Evolutionary conservation across 2,797 vertebrate species (phyloP), one percentile per base, ranked within the genome.

Genomic region (Ambastaia sidthimunki): DNA sequence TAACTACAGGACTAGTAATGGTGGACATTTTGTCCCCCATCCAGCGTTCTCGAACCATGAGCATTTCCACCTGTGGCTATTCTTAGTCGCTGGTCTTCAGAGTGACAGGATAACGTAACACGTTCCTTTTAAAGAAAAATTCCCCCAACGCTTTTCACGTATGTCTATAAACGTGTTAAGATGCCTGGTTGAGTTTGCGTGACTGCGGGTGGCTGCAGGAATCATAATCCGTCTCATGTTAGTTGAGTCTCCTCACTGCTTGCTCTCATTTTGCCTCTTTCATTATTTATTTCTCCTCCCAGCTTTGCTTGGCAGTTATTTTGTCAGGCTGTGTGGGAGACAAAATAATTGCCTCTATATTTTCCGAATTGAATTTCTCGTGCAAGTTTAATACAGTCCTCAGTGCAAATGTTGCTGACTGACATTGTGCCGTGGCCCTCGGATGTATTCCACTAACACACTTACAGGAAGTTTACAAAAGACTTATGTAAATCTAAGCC

Each of bases 271-370:
- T 76, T 28, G 69, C 71, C 54, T 50, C 52, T 83, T 81, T 83
- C 74, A 83, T 84, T 86, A 86, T 86, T 84, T 82, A 86, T 86
- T 84, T 80, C 71, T 80, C 80, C 71, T 59, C 67, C 70, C 60
- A 86, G 77, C 80, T 86, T 80, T 74, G 75, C 84, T 82, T 78
- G 85, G 89, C 90, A 88, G 87, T 89, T 90, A 90, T 91, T 92
- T 92, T 91, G 89, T 93, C 91, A 93, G 92, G 85, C 77, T 89
- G 90, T 90, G 91, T 88, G 88, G 90, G 89, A 91, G 90, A 90
- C 90, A 91, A 93, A 93, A 93, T 94, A 93, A 94, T 93, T 94
- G 92, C 90, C 89, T 93, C 92, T 93, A 90, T 93, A 92, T 93
- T 93, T 92, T 92, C 91, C 87, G 88, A 90, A 93, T 93, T 93